These are phyloP conservation scores for Leptodactylus fuscus DNA, from an alignment of 2,113 vertebrate genomes.

Conservation along the genomic window DNA sequence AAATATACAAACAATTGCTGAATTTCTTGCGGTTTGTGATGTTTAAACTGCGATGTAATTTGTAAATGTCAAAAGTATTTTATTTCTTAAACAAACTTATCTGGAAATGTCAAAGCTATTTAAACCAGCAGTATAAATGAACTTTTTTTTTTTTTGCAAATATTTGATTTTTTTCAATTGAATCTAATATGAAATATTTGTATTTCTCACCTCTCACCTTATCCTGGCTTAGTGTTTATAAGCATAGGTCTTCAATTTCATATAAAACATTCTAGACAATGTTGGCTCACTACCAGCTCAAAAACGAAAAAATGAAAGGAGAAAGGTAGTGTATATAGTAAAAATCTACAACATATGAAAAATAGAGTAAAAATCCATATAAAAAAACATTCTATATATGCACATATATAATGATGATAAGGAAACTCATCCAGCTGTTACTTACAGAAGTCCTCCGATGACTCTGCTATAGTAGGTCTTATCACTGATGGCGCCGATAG, in stretches of 20 bases:
- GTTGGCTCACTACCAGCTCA: too few species aligned
- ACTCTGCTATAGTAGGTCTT: too few species aligned
- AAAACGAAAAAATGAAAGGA: too few species aligned
- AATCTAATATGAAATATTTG: background rate
- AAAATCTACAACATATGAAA: too few species aligned
- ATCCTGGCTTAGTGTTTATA: background rate
- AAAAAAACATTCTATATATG: too few species aligned
- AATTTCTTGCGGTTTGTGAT: constrained; percentile 32
- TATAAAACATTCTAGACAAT: background rate
- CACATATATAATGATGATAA: too few species aligned
- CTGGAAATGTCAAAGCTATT: constrained; percentile 18
- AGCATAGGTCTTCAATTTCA: background rate
- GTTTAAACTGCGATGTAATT: background rate
- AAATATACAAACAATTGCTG: constrained; percentile 26
- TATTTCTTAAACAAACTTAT: constrained; percentile 24
- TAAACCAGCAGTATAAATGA: background rate
- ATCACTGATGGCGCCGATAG: too few species aligned
- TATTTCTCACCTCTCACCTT: background rate
- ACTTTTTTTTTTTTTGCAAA: background rate
- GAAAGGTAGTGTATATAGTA: too few species aligned
- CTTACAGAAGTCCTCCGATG: too few species aligned
- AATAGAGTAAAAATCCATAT: too few species aligned
- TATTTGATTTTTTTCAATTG: background rate
- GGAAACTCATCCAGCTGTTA: too few species aligned
- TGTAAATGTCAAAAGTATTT: constrained; percentile 21